A percentile compares a stretch with the other conserved stretches of the same genome.
Evolutionary conservation across 2,888 invertebrate species (phyloP).

Genomic region (Cosmia trapezina): DNA sequence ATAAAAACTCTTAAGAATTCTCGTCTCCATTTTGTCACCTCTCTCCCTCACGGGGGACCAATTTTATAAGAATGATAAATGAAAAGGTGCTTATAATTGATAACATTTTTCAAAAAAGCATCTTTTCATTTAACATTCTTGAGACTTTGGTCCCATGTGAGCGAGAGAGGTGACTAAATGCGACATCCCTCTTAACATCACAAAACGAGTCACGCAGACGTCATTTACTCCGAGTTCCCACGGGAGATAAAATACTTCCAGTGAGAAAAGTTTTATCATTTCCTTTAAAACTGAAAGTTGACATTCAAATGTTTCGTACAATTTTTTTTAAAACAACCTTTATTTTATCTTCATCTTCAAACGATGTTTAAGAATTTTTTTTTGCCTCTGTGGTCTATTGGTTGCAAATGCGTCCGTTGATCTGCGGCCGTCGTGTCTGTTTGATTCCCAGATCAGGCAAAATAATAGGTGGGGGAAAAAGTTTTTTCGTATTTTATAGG

Average conservation of each 20-base stretch:
- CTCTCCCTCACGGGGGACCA: too few relatives aligned
- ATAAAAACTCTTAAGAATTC: constrained; percentile 33
- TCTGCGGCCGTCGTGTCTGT: neutral
- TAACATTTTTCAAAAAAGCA: too few relatives aligned
- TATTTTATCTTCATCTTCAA: neutral
- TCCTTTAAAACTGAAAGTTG: constrained; percentile 22
- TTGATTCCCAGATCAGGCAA: neutral
- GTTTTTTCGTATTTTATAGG: too few relatives aligned
- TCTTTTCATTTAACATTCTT: too few relatives aligned
- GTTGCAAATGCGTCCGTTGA: neutral
- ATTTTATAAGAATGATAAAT: too few relatives aligned
- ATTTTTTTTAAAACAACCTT: neutral
- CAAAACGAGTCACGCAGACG: constrained; percentile 42
- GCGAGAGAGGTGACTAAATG: too few relatives aligned
- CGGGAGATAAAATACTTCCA: constrained; percentile 43
- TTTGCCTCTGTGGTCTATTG: neutral
- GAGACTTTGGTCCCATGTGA: too few relatives aligned
- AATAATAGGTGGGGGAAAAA: neutral
- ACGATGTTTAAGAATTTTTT: too few relatives aligned
- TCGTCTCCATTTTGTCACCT: too few relatives aligned
- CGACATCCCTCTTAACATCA: neutral
- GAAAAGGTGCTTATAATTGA: too few relatives aligned
- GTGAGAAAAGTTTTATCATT: constrained; percentile 36
- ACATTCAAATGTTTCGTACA: neutral
- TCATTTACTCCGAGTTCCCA: constrained; percentile 39